Conservation (phyloP, 1,140 invertebrate species). For the Panagrolaimus sp. region DNA sequence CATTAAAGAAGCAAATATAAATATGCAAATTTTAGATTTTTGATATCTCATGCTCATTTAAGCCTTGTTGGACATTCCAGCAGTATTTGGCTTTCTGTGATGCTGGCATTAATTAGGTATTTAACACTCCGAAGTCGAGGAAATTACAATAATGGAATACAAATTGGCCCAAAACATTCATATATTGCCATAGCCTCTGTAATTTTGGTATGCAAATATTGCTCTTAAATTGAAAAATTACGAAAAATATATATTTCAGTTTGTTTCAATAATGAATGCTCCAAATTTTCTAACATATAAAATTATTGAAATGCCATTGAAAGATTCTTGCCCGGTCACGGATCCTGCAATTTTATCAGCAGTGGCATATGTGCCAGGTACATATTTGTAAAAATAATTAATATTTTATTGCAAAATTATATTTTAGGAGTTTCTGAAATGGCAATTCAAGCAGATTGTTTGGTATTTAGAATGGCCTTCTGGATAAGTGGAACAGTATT, state of each 20-base stretch:
- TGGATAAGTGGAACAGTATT: constrained; percentile 58
- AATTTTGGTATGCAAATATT: constrained; percentile 40
- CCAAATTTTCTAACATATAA: constrained; percentile 59
- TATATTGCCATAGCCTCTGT: constrained; percentile 48
- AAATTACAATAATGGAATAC: constrained; percentile 19
- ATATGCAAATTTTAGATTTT: constrained; percentile 20
- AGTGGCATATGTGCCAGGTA: constrained; percentile 53
- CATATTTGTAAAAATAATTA: too few species aligned
- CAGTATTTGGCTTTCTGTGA: constrained; percentile 55
- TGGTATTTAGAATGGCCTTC: constrained; percentile 54
- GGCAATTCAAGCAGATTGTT: constrained; percentile 28
- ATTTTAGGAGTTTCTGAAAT: constrained; percentile 55
- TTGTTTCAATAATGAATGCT: constrained; percentile 45
- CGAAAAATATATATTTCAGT: constrained; percentile 23
- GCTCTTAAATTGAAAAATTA: too few species aligned
- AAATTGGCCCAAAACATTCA: constrained; percentile 37
- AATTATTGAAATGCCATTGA: constrained; percentile 50
- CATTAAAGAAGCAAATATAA: not conserved
- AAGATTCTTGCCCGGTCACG: constrained; percentile 36
- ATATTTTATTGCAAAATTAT: too few species aligned
- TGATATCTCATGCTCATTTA: constrained; percentile 58
- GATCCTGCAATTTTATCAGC: constrained; percentile 23
- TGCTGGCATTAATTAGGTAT: constrained; percentile 56
- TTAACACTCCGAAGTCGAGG: constrained; percentile 51
- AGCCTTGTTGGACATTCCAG: constrained; percentile 55